Evolutionary conservation across 2,797 vertebrate species (phyloP), one percentile per base, ranked within the genome.

Genomic region (Alosa sapidissima): DNA sequence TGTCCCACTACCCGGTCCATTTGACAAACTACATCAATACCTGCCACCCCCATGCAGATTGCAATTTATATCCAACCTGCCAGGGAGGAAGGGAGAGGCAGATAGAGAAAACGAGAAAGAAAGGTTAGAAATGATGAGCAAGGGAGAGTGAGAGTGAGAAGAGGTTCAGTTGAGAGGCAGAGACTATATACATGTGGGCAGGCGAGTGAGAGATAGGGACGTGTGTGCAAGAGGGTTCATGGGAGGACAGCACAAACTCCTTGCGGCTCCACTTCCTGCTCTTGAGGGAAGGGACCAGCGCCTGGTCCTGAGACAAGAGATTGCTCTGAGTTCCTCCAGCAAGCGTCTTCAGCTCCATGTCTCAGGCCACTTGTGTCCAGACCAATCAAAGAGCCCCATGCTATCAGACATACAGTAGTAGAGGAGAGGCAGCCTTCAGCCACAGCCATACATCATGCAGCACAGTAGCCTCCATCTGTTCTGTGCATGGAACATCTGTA

Each of bases 21-120:
- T 86, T 89, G 86, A 90, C 81, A 88, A 87, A 89, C 72, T 86
- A 82, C 90, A 87, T 88, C 86, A 82, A 85, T 89, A 90, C 84
- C 84, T 85, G 87, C 83, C 87, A 88, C 78, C 7, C 51, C 41
- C 81, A 88, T 87, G 87, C 86, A 85, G 83, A 89, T 87, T 84
- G 84, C 83, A 84, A 86, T 88, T 82, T 83, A 88, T 86, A 86
- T 82, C 28, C 60, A 28, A 2, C 24, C 55, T 21, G 58, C 58
- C 58, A 62, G n/a, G n/a, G 41, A 24, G 60, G 55, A 41, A 52
- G 83, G 33, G 24, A 60, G 47, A n/a, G 24, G 24, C 9, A 58
- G 33, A 21, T 16, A 48, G 45, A 7, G 19, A 55, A 16, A 45
- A 16, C 49, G 13, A 5, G 21, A 82, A 21, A 13, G 60, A 33